phyloP scores from a whole-genome alignment of 1,140 invertebrate species.

The Drosophila paulistorum region DNA sequence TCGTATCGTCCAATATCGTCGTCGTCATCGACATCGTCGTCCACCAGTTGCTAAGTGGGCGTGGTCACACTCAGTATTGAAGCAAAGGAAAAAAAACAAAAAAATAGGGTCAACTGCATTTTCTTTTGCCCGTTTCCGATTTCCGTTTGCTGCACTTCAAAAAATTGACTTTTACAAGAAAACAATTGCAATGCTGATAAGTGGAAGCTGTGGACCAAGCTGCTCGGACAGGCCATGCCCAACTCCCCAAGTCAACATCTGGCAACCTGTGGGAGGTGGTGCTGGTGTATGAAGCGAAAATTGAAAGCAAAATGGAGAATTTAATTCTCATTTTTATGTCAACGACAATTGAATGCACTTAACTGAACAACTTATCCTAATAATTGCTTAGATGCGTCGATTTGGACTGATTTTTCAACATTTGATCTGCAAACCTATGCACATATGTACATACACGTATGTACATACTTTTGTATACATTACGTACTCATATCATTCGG shows the following conservation, averaged over 20 bases:
- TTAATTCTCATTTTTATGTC: neutral
- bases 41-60: constrained; percentile 64
- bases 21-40: constrained; percentile 41
- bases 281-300: neutral
- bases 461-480: too few species aligned
- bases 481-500: too few species aligned
- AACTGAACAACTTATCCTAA: neutral
- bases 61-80: neutral
- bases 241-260: constrained; percentile 5
- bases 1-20: constrained; percentile 12
- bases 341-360: constrained; percentile 52
- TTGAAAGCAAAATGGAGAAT: constrained; percentile 34
- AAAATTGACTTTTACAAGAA: constrained; percentile 80
- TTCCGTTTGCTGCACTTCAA: constrained; percentile 74
- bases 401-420: too few species aligned
- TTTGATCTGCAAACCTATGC: too few species aligned
- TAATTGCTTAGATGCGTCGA: too few species aligned
- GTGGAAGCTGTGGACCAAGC: constrained; percentile 44
- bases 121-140: constrained; percentile 73
- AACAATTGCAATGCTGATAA: constrained; percentile 76
- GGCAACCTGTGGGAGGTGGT: neutral
- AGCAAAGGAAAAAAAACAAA: constrained; percentile 16
- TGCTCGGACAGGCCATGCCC: constrained; percentile 59
- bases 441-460: too few species aligned
- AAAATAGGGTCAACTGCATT: constrained; percentile 72